Conservation (phyloP, 2,888 invertebrate genomes). For the Agriotes lineatus region DNA sequence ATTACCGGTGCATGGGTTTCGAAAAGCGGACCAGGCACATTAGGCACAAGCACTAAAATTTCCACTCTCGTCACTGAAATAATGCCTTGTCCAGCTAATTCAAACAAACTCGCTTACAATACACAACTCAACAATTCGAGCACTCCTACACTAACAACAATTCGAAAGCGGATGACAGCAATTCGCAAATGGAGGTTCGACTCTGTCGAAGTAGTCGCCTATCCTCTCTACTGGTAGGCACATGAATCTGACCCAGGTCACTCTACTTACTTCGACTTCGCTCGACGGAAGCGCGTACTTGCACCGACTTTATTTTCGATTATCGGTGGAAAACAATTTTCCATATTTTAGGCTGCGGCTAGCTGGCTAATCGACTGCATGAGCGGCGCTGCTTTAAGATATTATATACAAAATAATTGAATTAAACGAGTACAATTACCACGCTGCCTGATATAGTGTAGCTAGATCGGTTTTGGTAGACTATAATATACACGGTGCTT, state of each 20-base stretch:
- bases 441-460: too few relatives aligned
- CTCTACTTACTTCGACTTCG: neutral
- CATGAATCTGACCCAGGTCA: slow-evolving; percentile 15
- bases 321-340: too few relatives aligned
- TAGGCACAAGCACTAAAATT: slow-evolving; percentile 8
- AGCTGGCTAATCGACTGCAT: too few relatives aligned
- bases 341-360: too few relatives aligned
- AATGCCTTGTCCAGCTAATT: slow-evolving; percentile 23
- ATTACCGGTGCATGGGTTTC: slow-evolving; percentile 2
- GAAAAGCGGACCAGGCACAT: neutral
- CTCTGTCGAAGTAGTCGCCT: slow-evolving; percentile 11
- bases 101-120: slow-evolving; percentile 36
- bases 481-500: too few relatives aligned
- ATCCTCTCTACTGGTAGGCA: slow-evolving; percentile 4
- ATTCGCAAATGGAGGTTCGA: slow-evolving; percentile 39
- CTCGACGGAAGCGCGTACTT: neutral
- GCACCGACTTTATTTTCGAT: too few relatives aligned
- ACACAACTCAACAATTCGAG: slow-evolving; percentile 31
- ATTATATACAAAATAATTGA: too few relatives aligned
- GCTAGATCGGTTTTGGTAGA: too few relatives aligned
- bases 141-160: slow-evolving; percentile 41
- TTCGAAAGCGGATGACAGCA: slow-evolving; percentile 44
- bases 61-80: slow-evolving; percentile 5
- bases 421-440: too few relatives aligned
- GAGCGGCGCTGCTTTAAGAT: too few relatives aligned